phyloP scores from a whole-genome alignment of 2,797 vertebrate genomes.

The Leptatherina wallacei region DNA sequence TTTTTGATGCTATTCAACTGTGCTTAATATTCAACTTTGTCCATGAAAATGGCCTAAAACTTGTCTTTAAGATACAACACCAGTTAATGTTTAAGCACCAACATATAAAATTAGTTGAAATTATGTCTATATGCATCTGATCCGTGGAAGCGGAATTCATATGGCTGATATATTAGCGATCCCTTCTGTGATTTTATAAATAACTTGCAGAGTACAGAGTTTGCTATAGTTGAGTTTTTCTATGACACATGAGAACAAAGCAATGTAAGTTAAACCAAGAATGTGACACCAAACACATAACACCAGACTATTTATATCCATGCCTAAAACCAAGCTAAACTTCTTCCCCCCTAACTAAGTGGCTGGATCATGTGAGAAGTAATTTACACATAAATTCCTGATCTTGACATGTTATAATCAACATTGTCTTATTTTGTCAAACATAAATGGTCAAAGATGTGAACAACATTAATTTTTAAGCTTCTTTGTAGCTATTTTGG shows the following conservation, averaged over 20 bases:
- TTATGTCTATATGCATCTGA: background rate
- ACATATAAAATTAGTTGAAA: background rate
- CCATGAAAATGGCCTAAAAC: background rate
- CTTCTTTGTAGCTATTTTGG: background rate
- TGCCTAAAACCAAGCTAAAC: background rate
- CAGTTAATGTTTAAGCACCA: background rate
- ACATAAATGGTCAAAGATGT: background rate
- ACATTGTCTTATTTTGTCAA: background rate
- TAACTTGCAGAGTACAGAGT: background rate
- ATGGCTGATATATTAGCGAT: background rate
- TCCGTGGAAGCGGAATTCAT: background rate
- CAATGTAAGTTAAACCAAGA: background rate
- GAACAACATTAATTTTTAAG: background rate
- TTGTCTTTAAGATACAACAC: background rate
- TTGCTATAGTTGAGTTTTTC: background rate
- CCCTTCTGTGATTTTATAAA: background rate
- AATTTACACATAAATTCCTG: background rate
- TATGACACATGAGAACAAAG: background rate
- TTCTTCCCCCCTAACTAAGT: background rate
- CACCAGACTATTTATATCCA: background rate
- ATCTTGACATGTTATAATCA: background rate
- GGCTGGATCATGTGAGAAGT: background rate
- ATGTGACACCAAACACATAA: background rate
- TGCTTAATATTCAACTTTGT: background rate
- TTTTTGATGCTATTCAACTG: no score